phyloP scores from a whole-genome alignment of 2,888 invertebrate species.

The Aquatica leii region DNA sequence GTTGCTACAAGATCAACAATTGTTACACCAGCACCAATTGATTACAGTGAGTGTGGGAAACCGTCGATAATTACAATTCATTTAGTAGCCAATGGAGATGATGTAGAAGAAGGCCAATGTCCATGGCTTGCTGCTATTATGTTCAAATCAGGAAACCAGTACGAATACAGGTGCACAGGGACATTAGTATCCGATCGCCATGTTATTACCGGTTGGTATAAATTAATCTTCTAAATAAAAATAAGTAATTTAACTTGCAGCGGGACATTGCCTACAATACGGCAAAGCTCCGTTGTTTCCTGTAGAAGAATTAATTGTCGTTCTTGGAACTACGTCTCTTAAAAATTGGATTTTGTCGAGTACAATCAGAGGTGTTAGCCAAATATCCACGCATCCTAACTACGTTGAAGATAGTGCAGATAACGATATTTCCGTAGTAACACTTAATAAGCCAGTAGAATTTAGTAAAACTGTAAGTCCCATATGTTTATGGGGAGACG shows the following conservation, averaged over 20 bases:
- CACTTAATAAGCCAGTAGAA: conserved; percentile 61
- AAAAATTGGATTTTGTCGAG: conserved; percentile 47
- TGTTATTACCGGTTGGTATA: conserved; percentile 28
- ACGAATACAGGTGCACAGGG: conserved; percentile 27
- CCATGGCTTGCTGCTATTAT: conserved; percentile 32
- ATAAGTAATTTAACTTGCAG: conserved; percentile 44
- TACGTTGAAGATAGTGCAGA: conserved; percentile 66
- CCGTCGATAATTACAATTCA: not conserved
- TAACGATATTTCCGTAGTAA: conserved; percentile 67
- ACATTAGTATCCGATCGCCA: conserved; percentile 23
- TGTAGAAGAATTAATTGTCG: conserved; percentile 49
- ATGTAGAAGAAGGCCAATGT: conserved; percentile 19
- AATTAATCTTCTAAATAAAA: too few species aligned
- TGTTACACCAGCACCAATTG: not conserved
- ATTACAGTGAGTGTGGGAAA: conserved; percentile 15
- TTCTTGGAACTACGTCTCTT: conserved; percentile 51
- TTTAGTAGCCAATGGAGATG: conserved; percentile 16
- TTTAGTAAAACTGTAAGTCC: conserved; percentile 67
- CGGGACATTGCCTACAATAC: conserved; percentile 54
- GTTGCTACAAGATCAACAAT: not conserved
- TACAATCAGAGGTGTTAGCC: conserved; percentile 56
- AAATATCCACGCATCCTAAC: conserved; percentile 65
- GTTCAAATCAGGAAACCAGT: conserved; percentile 7
- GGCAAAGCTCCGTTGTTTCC: conserved; percentile 44
- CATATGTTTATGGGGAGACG: conserved; percentile 68